Percentiles rank a stretch among this genome's conserved stretches.
phyloP scores from a whole-genome alignment of 2,888 invertebrate species.

The Biston betularia region DNA sequence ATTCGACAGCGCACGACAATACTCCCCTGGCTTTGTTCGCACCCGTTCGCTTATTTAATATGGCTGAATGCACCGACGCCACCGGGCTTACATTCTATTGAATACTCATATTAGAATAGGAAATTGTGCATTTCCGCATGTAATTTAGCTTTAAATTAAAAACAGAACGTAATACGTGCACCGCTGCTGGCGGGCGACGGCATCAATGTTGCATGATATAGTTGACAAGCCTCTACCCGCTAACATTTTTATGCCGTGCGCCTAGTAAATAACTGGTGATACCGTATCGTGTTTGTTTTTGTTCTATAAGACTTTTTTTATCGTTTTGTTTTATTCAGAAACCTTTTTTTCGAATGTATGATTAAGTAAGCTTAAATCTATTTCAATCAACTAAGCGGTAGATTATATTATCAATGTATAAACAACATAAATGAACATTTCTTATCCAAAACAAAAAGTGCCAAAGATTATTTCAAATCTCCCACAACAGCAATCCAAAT shows the following conservation, averaged over 20 bases:
- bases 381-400: too few species aligned
- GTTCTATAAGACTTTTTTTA: slow-evolving; percentile 27
- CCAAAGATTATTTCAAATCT: slow-evolving; percentile 10
- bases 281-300: slow-evolving; percentile 39
- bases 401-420: background rate
- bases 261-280: slow-evolving; percentile 48
- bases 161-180: slow-evolving; percentile 5
- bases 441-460: background rate
- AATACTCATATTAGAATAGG: slow-evolving; percentile 27
- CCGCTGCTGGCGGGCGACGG: slow-evolving; percentile 27
- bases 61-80: slow-evolving; percentile 38
- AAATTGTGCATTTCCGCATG: slow-evolving; percentile 27
- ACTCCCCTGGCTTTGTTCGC: slow-evolving; percentile 49
- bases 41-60: slow-evolving; percentile 46
- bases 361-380: background rate
- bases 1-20: slow-evolving; percentile 39
- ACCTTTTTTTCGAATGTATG: background rate
- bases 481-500: slow-evolving; percentile 23
- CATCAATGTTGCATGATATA: slow-evolving; percentile 63
- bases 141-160: slow-evolving; percentile 11
- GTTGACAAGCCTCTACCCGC: slow-evolving; percentile 46
- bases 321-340: background rate
- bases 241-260: slow-evolving; percentile 57
- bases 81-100: slow-evolving; percentile 26
- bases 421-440: background rate